These are phyloP conservation scores for Halcyon leucocephala DNA, from an alignment of 2,797 vertebrate genomes.

Conservation along the genomic window DNA sequence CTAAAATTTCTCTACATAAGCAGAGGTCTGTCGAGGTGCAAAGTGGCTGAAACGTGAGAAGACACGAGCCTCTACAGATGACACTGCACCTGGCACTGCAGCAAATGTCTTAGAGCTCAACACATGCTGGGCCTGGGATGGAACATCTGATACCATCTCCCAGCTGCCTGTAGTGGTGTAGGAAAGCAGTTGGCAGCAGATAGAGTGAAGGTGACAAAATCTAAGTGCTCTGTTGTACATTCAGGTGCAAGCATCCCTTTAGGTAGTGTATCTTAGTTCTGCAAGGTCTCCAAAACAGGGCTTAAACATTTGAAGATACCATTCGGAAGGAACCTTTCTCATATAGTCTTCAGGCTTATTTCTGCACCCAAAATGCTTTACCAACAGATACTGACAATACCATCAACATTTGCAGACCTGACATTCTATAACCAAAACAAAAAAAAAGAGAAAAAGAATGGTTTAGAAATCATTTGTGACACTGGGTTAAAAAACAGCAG, in stretches of 20 bases:
- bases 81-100: conserved; percentile 1
- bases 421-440: background rate
- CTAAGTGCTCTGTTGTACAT: background rate
- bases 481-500: background rate
- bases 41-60: conserved; percentile 13
- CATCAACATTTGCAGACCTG: background rate
- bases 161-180: background rate
- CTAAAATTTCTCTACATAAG: background rate
- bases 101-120: background rate
- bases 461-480: background rate
- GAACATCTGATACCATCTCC: background rate
- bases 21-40: background rate
- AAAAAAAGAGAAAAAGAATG: background rate
- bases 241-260: background rate
- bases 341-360: background rate
- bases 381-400: background rate
- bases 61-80: background rate
- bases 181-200: background rate
- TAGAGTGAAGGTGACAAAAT: background rate
- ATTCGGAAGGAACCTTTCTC: background rate
- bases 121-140: background rate
- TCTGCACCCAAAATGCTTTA: background rate
- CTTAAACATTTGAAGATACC: background rate
- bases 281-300: background rate
- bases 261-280: background rate